These are phyloP conservation scores for Caenorhabditis imperialis DNA, from an alignment of 2,888 invertebrate genomes.

Conservation along the genomic window DNA sequence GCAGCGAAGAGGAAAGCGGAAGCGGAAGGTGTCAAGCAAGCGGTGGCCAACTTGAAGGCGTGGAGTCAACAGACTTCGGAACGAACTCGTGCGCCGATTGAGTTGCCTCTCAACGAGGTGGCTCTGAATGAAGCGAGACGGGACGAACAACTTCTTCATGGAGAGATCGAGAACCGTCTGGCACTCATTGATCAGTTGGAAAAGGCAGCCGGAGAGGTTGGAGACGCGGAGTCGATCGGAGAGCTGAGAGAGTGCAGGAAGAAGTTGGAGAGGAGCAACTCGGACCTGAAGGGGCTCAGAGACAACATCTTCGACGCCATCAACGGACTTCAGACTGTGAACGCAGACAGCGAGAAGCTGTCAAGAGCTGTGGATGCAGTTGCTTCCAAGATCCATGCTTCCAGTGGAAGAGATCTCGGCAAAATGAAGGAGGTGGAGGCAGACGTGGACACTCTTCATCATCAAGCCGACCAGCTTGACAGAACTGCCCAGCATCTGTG, in stretches of 20 bases:
- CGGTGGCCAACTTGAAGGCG: slow-evolving; percentile 46
- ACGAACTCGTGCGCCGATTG: slow-evolving; percentile 38
- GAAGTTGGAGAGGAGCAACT: slow-evolving; percentile 42
- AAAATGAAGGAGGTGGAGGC: slow-evolving; percentile 40
- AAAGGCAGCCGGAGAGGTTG: slow-evolving; percentile 39
- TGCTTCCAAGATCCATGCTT: slow-evolving; percentile 34
- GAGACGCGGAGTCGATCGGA: slow-evolving; percentile 22
- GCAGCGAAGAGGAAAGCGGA: slow-evolving; percentile 56
- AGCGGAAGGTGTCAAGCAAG: slow-evolving; percentile 64
- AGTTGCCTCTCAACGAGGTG: slow-evolving; percentile 58
- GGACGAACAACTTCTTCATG: slow-evolving; percentile 59
- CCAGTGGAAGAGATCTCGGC: slow-evolving; percentile 34
- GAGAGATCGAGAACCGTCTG: slow-evolving; percentile 61
- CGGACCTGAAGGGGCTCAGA: slow-evolving; percentile 54
- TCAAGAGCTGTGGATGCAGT: slow-evolving; percentile 38
- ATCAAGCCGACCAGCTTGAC: slow-evolving; percentile 55
- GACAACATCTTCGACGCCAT: slow-evolving; percentile 66
- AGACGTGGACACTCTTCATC: slow-evolving; percentile 34
- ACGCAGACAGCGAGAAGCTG: slow-evolving; percentile 51
- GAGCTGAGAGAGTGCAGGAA: slow-evolving; percentile 33
- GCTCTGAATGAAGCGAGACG: slow-evolving; percentile 53
- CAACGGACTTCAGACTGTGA: slow-evolving; percentile 55
- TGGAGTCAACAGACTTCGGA: slow-evolving; percentile 54
- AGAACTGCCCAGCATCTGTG: slow-evolving; percentile 36
- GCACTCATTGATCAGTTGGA: slow-evolving; percentile 57